Conservation (phyloP, 2,888 invertebrate species). For the Blastobasis lacticolella region DNA sequence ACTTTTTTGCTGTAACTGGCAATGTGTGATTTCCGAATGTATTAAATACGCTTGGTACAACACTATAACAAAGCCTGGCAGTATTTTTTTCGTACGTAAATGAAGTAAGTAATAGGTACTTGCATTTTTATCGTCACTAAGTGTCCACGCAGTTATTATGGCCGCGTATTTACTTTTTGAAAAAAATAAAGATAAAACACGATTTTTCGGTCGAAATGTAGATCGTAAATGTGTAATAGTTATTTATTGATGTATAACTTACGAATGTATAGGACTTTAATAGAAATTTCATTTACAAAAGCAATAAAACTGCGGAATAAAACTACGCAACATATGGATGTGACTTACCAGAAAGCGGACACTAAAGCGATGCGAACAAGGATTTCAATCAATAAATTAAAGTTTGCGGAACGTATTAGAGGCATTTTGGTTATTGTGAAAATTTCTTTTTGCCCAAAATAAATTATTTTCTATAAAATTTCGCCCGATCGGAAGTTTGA, state of each 20-base stretch:
- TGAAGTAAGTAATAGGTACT: too few species aligned
- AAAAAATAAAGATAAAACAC: too few species aligned
- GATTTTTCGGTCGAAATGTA: too few species aligned
- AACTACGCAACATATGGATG: slow-evolving; percentile 30
- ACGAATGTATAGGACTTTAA: background rate
- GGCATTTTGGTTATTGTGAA: slow-evolving; percentile 41
- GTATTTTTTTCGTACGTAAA: too few species aligned
- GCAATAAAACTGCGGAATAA: slow-evolving; percentile 11
- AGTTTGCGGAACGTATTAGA: slow-evolving; percentile 56
- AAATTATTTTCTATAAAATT: slow-evolving; percentile 8
- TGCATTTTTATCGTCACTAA: too few species aligned
- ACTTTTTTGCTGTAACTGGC: too few species aligned
- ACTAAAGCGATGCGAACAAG: slow-evolving; percentile 61
- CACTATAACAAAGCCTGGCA: too few species aligned
- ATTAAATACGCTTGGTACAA: too few species aligned
- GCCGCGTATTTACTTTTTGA: too few species aligned
- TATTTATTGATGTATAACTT: background rate
- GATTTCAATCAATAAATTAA: slow-evolving; percentile 66
- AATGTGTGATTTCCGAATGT: too few species aligned
- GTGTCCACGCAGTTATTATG: too few species aligned
- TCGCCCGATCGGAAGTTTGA: slow-evolving; percentile 1
- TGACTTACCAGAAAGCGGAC: slow-evolving; percentile 71
- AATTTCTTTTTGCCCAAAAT: slow-evolving; percentile 6
- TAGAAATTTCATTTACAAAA: slow-evolving; percentile 24
- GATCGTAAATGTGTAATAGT: background rate